phyloP scores from a whole-genome alignment of 64 coral and sea anemone genomes.

The Acropora tenuis region DNA sequence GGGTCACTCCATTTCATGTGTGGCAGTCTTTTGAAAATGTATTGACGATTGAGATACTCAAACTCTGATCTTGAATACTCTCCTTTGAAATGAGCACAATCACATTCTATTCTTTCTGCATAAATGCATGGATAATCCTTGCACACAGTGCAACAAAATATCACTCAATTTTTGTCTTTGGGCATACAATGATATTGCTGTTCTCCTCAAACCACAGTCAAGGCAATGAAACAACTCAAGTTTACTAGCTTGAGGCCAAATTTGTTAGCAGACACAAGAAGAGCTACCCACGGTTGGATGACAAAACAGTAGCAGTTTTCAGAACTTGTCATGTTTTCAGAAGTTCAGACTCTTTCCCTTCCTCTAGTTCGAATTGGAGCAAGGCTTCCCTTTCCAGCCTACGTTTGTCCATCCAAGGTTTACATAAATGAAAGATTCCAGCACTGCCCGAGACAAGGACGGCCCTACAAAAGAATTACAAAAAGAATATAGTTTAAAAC shows the following conservation, averaged over 20 bases:
- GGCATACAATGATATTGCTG: neutral
- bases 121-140: neutral
- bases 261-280: neutral
- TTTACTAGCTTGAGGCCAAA: too few species aligned
- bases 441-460: constrained; percentile 39
- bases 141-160: neutral
- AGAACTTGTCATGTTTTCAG: constrained; percentile 2
- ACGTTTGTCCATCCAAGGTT: constrained; percentile 85
- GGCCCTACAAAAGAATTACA: neutral
- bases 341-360: constrained; percentile 6
- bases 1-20: too few species aligned
- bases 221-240: too few species aligned
- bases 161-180: neutral
- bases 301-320: neutral
- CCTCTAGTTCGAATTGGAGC: constrained; percentile 1
- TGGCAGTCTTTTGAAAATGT: too few species aligned
- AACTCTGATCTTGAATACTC: neutral
- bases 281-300: neutral
- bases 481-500: neutral
- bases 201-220: too few species aligned
- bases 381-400: constrained; percentile 75
- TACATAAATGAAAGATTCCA: constrained; percentile 83
- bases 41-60: neutral
- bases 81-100: neutral
- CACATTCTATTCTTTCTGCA: neutral